These are phyloP conservation scores for Trachythela sp. DNA, from an alignment of 64 coral and sea anemone genomes.

Conservation along the genomic window DNA sequence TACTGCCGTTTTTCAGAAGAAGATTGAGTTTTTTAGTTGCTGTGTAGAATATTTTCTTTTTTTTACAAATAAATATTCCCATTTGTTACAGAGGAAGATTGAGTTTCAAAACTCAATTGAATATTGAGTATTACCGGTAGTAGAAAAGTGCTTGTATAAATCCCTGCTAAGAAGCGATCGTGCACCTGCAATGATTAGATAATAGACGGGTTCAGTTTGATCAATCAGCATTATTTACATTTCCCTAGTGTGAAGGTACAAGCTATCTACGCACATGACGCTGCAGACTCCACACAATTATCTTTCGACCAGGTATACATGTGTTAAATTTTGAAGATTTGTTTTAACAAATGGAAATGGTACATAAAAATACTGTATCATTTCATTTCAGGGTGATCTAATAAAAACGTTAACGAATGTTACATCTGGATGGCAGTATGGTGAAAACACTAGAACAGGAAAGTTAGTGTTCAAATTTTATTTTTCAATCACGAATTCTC, in stretches of 20 bases:
- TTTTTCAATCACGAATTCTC: neutral
- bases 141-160: too few species aligned
- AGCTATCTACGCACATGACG: neutral
- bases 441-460: neutral
- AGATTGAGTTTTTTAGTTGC: too few species aligned
- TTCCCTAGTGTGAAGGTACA: neutral
- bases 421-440: constrained; percentile 22
- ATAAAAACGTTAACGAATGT: constrained; percentile 17
- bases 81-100: too few species aligned
- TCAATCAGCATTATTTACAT: too few species aligned
- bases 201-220: too few species aligned
- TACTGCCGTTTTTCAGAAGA: too few species aligned
- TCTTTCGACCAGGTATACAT: neutral
- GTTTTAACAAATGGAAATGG: neutral
- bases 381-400: neutral
- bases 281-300: neutral
- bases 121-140: too few species aligned
- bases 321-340: neutral
- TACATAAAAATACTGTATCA: neutral
- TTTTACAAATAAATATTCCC: too few species aligned
- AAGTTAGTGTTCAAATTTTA: neutral
- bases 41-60: too few species aligned
- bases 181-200: too few species aligned
- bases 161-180: too few species aligned
- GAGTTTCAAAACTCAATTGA: too few species aligned